Evolutionary conservation across 2,113 vertebrate species (phyloP), one percentile per base, ranked within the genome.

Genomic region (Hippocampus mohnikei): DNA sequence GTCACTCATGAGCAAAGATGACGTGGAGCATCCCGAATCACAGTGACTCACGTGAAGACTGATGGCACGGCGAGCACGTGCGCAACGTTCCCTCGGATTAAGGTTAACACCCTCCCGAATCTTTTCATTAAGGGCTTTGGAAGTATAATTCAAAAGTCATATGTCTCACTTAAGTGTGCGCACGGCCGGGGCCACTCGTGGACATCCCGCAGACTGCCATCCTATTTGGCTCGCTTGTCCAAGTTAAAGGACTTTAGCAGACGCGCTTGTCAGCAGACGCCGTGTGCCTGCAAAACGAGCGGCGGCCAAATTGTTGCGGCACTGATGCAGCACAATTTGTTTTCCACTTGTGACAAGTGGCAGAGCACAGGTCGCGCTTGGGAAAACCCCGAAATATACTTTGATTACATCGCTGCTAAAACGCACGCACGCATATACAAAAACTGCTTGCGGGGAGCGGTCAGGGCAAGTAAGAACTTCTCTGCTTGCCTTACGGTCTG

Each of bases 301-400:
- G 72, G 75, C 42, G 53, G 15, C 76, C 70, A 71, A 76, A 81
- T 65, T 77, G 65, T 70, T 76, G 69, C 66, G 20, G 23, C 69
- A 76, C 84, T 84, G 81, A 84, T 75, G 78, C 84, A 77, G 84
- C 83, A 81, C 78, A 83, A 78, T 83, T 81, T 52, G 73, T 79
- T 85, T 87, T 78, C 71, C 66, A 72, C 69, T 76, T 81, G 70
- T 59, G 72, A 75, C 70, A 81, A 82, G 44, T 25, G 5, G 71
- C 42, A 67, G 59, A 84, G 64, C 63, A 74, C 67, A 80, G 59
- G 70, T 69, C 8, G 60, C 60, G 65, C 73, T 63, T 78, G 70
- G 61, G 69, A 67, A 79, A 52, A 70, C 67, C 72, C 63, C 71
- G 73, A 69, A 79, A 77, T 72, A 82, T 70, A 72, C 44, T 86